These are phyloP conservation scores for Drosophila austrosaltans DNA, from an alignment of 2,888 invertebrate genomes.

Conservation along the genomic window DNA sequence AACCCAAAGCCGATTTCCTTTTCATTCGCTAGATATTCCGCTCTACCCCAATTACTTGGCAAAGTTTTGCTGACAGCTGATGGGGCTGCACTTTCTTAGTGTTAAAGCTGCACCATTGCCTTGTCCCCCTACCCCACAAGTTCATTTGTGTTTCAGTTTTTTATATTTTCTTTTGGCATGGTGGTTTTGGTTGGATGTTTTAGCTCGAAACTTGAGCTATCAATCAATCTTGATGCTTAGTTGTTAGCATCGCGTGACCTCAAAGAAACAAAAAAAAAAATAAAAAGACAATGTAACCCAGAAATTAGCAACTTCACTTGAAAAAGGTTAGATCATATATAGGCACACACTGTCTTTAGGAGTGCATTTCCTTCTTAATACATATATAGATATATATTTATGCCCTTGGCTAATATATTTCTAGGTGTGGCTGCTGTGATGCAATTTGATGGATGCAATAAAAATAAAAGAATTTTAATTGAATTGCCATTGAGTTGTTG, in stretches of 20 bases:
- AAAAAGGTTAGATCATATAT: neutral
- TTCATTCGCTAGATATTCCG: slow-evolving; percentile 32
- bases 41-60: slow-evolving; percentile 62
- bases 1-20: slow-evolving; percentile 47
- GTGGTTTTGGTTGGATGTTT: slow-evolving; percentile 19
- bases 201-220: slow-evolving; percentile 42
- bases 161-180: neutral
- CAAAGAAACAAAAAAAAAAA: neutral
- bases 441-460: slow-evolving; percentile 49
- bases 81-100: slow-evolving; percentile 29
- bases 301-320: slow-evolving; percentile 45
- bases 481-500: slow-evolving; percentile 45
- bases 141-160: slow-evolving; percentile 37
- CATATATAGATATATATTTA: slow-evolving; percentile 16
- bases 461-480: slow-evolving; percentile 55
- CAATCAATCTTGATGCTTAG: slow-evolving; percentile 61
- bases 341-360: slow-evolving; percentile 30
- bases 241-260: slow-evolving; percentile 76
- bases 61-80: slow-evolving; percentile 66
- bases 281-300: slow-evolving; percentile 15
- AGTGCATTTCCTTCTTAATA: slow-evolving; percentile 19
- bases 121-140: neutral
- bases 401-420: slow-evolving; percentile 36
- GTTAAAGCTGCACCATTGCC: neutral
- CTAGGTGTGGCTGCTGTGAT: slow-evolving; percentile 45